A percentile compares a stretch with the other conserved stretches of the same genome.
phyloP scores from a whole-genome alignment of 2,888 invertebrate genomes.

The Cosmia pyralina region DNA sequence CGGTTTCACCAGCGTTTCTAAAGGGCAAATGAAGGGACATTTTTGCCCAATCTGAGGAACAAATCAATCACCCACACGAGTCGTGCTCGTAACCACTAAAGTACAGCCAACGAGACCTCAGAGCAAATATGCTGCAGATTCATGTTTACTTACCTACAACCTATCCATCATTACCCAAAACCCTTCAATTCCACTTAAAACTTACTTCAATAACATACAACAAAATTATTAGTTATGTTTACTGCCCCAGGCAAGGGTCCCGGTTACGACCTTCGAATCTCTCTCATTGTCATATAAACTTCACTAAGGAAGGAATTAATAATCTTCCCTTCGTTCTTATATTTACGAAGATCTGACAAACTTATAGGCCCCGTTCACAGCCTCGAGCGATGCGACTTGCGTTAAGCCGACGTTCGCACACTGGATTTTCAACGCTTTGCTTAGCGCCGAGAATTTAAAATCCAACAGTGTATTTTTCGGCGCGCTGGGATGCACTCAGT shows the following conservation, averaged over 20 bases:
- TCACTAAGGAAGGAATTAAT: constrained; percentile 51
- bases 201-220: constrained; percentile 18
- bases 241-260: neutral
- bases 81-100: neutral
- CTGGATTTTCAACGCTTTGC: too few relatives aligned
- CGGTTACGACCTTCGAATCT: constrained; percentile 9
- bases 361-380: constrained; percentile 15
- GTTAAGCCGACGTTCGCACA: neutral
- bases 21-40: neutral
- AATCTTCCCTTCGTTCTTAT: constrained; percentile 44
- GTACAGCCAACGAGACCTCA: neutral
- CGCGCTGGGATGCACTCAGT: too few relatives aligned
- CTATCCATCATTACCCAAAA: neutral
- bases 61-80: neutral
- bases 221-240: constrained; percentile 37
- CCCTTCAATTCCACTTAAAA: constrained; percentile 25
- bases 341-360: constrained; percentile 52
- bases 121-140: neutral
- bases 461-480: too few relatives aligned
- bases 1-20: neutral
- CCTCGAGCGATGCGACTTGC: neutral
- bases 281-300: constrained; percentile 43
- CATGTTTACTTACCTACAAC: constrained; percentile 11
- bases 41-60: neutral
- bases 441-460: too few relatives aligned